Base-by-base conservation (phyloP, 1,140 invertebrate species). In the Theocolax elegans region DNA sequence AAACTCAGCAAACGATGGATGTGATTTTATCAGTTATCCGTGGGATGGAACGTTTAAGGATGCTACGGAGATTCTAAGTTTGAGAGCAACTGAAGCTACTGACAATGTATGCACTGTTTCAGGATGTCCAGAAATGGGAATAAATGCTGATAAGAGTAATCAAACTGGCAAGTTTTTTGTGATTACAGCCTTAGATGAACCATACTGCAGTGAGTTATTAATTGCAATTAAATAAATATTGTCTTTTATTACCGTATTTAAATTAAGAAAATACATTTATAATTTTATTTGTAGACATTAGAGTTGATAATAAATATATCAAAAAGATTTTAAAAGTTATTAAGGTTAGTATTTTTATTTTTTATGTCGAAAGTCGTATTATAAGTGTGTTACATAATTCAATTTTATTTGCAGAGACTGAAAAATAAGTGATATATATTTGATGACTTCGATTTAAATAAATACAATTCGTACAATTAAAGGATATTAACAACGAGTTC, bases 311-410 rank as follows among this genome's bases (percentile, higher is more conserved):
- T 1, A 7, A 48, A 17, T 53, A 67, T 40, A 2, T 21, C 7
- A 29, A 23, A 59, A 46, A 48, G 10, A n/a, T 69, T 10, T 21
- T 62, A 21, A 53, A 31, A 53, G 67, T 53, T 62, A 44, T 69
- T 23, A 38, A 19, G 58, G 67, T 69, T 21, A 54, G 67, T 69
- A 67, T 15, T n/a, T n/a, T n/a, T n/a, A n/a, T n/a, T n/a, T n/a
- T n/a, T n/a, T n/a, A n/a, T n/a, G n/a, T n/a, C n/a, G n/a, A n/a
- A n/a, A n/a, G n/a, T n/a, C n/a, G n/a, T n/a, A n/a, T n/a, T n/a
- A n/a, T n/a, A n/a, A n/a, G n/a, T n/a, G n/a, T n/a, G n/a, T n/a
- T n/a, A n/a, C n/a, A n/a, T n/a, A n/a, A n/a, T n/a, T n/a, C n/a
- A n/a, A n/a, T n/a, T n/a, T n/a, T n/a, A n/a, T n/a, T n/a, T n/a